Evolutionary conservation across 2,797 vertebrate genomes (phyloP), one percentile per base, ranked within the genome.

Genomic region (Echiichthys vipera): DNA sequence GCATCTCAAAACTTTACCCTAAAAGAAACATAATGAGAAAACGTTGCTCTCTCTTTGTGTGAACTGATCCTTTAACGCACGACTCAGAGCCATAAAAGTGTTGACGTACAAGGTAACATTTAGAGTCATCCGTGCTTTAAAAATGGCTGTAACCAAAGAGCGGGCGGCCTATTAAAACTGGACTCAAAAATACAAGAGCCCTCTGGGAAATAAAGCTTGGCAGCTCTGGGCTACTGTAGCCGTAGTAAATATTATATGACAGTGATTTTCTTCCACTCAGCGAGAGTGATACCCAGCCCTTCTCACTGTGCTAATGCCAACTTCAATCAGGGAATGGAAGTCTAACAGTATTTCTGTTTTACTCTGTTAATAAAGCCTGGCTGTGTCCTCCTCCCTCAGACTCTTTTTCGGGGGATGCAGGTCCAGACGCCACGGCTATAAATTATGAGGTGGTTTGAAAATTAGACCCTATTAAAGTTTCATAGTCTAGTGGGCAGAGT

Each of bases 391-490:
- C 30, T 32, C 17, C 1, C 54, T 39, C 39, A 3, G 2, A 34
- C 30, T 69, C 22, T 56, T 46, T 56, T 36, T 5, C 4, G 17
- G 45, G 29, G 45, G 29, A 20, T 29, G 64, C 71, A 24, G 2
- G 57, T 75, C 65, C 63, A 75, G 65, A 69, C n/a, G 47, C 62
- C 67, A 58, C 45, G 42, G 74, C 54, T 49, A 87, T 87, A 82
- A 81, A 88, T 87, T 71, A 74, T 53, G 39, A 65, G 32, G 58
- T 57, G 76, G 59, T 84, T 88, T 79, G 64, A 65, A 85, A 86
- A 89, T 83, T 67, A 85, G 61, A 88, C 59, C 74, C 39, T 40
- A 77, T 88, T 81, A 86, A 85, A 79, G 68, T 89, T 86, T 88
- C 46, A 88, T 78, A 47, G 72, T 78, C 75, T 75, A 9, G 65